Evolutionary conservation across 2,113 vertebrate species (phyloP), one percentile per base, ranked within the genome.

Genomic region (Aix galericulata): DNA sequence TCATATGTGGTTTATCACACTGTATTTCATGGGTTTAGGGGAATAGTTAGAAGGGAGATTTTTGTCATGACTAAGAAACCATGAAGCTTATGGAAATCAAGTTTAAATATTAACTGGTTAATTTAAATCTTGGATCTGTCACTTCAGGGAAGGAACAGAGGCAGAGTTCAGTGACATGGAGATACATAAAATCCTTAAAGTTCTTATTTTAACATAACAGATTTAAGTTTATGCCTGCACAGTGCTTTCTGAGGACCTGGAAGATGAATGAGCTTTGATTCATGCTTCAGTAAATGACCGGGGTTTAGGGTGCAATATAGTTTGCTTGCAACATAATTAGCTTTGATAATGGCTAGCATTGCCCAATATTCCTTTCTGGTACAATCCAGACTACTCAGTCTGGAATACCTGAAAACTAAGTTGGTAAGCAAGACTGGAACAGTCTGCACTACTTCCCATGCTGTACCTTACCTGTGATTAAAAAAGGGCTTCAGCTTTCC

Each of bases 61-160:
- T 80, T 91, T 94, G 31, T 69, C 23, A 32, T 10, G 48, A 23
- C 27, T 56, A 55, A 38, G 42, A 74, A 26, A 9, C 13, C 14
- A 59, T 8, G 25, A 50, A 71, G 58, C 27, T 72, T 72, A 34
- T 13, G 18, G 53, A 89, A 93, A 69, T 71, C 66, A 10, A 56
- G 23, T 91, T 93, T 50, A 92, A 42, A 66, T 86, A 95, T 73
- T 76, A 83, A 67, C n/a, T 59, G 38, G 58, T 92, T 81, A 62
- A 88, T 75, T 78, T 91, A 81, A 93, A 52, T 53, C 7, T 82
- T 69, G 50, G 23, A 50, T 71, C 14, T 55, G n/a, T 86, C 25
- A 52, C 27, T 69, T 93, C 38, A 82, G 36, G 4, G n/a, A 79
- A 80, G 40, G 23, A 92, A 58, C 8, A 69, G 26, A 91, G 42